Evolutionary conservation across 2,888 invertebrate species (phyloP), one percentile per base, ranked within the genome.

Genomic region (Clistopyga incitator): DNA sequence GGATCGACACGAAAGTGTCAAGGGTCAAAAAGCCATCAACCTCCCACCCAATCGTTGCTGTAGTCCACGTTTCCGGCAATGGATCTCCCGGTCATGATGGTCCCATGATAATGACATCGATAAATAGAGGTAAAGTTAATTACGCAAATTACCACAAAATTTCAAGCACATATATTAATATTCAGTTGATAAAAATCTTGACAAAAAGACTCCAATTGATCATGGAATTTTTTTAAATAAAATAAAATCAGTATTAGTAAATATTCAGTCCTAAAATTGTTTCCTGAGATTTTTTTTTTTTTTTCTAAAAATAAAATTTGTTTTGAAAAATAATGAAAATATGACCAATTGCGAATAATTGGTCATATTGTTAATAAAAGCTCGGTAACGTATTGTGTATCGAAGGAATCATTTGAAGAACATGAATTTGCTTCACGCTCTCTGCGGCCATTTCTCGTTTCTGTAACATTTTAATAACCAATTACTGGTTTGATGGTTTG

Each of bases 31-130:
- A 84, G 65, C 80, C 86, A 75, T 83, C 85, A 72, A 82, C 85
- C 76, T 68, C 81, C 10, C 64, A 81, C 15, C 85, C 86, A 47
- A 81, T 86, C 56, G 79, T 86, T 75, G 83, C 86, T 50, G 84
- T 86, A 18, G 81, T 86, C 72, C 86, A 79, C 79, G 85, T 86
- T 72, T 83, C 85, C 71, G 85, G 83, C 67, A 86, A 86, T 64
- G 80, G 82, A 47, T 79, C 77, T 56, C 76, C 82, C 42, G 81
- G 61, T 72, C 84, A 84, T 80, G 84, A 86, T 56, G 81, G 82
- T 71, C 82, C 84, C 15, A 81, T 86, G 82, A 76, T 84, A 81
- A 77, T 84, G 61, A 82, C 86, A 29, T 81, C 84, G n/a, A 61
- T 82, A 25, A 74, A 76, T 71, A 29, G 81, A 79, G 85, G 85